Evolutionary conservation across 2,888 invertebrate species (phyloP), one percentile per base, ranked within the genome.

Genomic region (Tridacna crocea): DNA sequence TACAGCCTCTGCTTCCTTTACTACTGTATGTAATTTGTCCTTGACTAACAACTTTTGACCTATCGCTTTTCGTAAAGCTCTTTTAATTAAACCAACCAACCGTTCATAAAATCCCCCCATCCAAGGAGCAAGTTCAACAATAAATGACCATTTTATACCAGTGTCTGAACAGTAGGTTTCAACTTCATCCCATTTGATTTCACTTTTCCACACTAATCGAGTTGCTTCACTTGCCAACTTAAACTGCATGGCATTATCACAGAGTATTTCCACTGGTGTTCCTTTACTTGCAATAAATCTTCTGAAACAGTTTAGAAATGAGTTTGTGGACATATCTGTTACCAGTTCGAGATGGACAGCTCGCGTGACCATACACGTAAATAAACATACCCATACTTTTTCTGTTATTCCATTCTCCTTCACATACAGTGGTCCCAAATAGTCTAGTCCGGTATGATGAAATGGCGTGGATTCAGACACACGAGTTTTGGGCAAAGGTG

Each of bases 331-430:
- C 80, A 85, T 77, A 58, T 77, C 47, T 24, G 74, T 58, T n/a
- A 85, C 58, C 13, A 85, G 27, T 66, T 85, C 85, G 19, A 77
- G 72, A 47, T 80, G 75, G 17, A 80, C 58, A 12, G 80, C 85
- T 11, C n/a, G n/a, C n/a, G n/a, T n/a, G n/a, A n/a, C n/a, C n/a
- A n/a, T n/a, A n/a, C n/a, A n/a, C n/a, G n/a, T 85, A 46, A 80
- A 85, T 51, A 83, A 46, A 51, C 83, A 83, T 17, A 85, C 27
- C 85, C 79, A 84, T 51, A 73, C 74, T 72, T 83, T 83, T 47
- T 74, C 75, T 27, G 27, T 22, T 61, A 47, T 72, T 13, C 46
- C 70, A 47, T 55, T 26, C 19, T 2, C 46, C 74, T 78, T 82
- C 0, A 78, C 55, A 19, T 60, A 75, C 24, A 82, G n/a, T 46